A percentile compares a stretch with the other conserved stretches of the same genome.
Conservation (phyloP, 2,888 invertebrate genomes). For the Erebia palarica region DNA sequence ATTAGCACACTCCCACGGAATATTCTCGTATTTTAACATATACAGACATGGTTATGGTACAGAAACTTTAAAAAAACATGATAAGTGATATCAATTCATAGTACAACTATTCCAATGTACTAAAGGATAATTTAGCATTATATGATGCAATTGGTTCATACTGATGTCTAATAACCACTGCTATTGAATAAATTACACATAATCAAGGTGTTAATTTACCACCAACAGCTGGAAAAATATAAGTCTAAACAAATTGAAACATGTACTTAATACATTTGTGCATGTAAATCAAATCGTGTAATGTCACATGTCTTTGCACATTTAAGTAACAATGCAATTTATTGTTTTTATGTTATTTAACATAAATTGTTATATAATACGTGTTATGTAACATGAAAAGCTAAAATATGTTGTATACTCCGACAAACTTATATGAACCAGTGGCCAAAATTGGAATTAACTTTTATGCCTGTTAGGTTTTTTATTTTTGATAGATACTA, state of each 20-base stretch:
- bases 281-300: too few relatives aligned
- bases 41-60: neutral
- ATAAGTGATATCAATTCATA: conserved; percentile 7
- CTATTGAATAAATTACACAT: neutral
- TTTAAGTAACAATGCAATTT: too few relatives aligned
- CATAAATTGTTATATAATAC: neutral
- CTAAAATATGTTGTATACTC: neutral
- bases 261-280: too few relatives aligned
- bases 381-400: neutral
- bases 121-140: neutral
- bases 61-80: neutral
- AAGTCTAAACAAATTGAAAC: neutral
- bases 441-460: too few relatives aligned
- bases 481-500: too few relatives aligned
- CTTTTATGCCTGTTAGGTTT: too few relatives aligned
- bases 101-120: neutral
- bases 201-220: neutral
- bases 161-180: too few relatives aligned
- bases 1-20: neutral
- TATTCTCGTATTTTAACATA: neutral
- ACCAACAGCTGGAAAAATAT: neutral
- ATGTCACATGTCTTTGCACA: too few relatives aligned
- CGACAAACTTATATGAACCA: too few relatives aligned
- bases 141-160: too few relatives aligned
- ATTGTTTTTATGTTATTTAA: neutral